Evolutionary conservation across 2,797 vertebrate genomes (phyloP).

Genomic region (Chanos chanos): DNA sequence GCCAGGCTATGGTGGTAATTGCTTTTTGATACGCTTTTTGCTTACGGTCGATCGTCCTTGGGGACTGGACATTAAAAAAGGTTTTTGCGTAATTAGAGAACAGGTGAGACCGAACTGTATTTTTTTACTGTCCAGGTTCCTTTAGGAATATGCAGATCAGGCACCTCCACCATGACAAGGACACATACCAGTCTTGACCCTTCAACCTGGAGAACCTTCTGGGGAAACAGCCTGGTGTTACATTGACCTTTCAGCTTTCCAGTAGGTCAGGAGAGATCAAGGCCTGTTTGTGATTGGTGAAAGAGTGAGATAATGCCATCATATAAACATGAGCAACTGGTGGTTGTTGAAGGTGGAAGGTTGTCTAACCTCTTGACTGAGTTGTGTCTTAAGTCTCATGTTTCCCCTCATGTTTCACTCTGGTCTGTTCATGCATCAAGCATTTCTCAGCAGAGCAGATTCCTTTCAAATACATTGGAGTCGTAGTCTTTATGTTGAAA

Average conservation of each 20-base stretch:
- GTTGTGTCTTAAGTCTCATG: too few relatives aligned
- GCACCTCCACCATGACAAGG: background rate
- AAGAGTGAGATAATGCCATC: slow-evolving; percentile 23
- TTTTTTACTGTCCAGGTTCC: slow-evolving; percentile 27
- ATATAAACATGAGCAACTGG: slow-evolving; percentile 59
- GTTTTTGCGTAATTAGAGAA: background rate
- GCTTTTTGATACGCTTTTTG: slow-evolving; percentile 55
- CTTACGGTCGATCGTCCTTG: slow-evolving; percentile 23
- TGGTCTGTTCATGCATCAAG: too few relatives aligned
- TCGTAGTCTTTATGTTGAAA: too few relatives aligned
- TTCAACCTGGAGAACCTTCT: background rate
- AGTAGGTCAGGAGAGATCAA: slow-evolving; percentile 43
- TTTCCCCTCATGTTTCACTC: background rate
- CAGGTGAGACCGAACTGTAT: background rate
- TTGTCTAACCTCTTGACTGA: background rate
- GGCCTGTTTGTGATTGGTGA: slow-evolving; percentile 54
- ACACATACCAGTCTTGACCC: slow-evolving; percentile 3
- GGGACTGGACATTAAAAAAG: background rate
- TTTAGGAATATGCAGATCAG: background rate
- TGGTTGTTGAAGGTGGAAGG: slow-evolving; percentile 38
- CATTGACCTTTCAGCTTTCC: slow-evolving; percentile 3
- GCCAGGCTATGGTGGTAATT: slow-evolving; percentile 57
- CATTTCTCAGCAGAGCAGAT: background rate
- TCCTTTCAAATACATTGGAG: too few relatives aligned
- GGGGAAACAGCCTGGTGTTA: slow-evolving; percentile 22